Base-by-base conservation (phyloP, 1,140 invertebrate species). In the Ceratitis capitata region DNA sequence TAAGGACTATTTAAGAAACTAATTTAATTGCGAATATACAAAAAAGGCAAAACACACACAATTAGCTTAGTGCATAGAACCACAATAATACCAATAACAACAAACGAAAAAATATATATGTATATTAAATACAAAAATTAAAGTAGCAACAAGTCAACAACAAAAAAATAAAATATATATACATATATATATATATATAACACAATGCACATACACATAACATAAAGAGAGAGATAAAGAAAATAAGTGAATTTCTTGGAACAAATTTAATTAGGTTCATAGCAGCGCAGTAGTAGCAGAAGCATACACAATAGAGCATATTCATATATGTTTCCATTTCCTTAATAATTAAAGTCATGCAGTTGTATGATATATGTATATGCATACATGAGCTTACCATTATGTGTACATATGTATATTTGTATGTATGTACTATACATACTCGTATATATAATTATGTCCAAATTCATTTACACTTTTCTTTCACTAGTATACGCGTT, bases 351-450 rank as follows among this genome's bases (percentile, higher is more conserved):
- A 78, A 78, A 45, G 42, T 78, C 35, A 47, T 78, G 69, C 35
- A 45, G 69, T 78, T 78, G 69, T 78, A 78, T n/a, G 45, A 78
- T 78, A n/a, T n/a, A n/a, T n/a, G n/a, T n/a, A n/a, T n/a, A n/a
- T n/a, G n/a, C n/a, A n/a, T n/a, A 78, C 39, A 78, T 78, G 69
- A 78, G 69, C 69, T 78, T 78, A 45, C 16, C 45, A 78, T 26
- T 78, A 39, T 78, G n/a, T 78, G 69, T 78, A 78, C 69, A 78
- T 78, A 78, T 78, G 69, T 78, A 78, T n/a, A 78, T n/a, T n/a
- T n/a, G 39, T 69, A 78, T 64, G 58, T 64, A 78, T n/a, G n/a
- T n/a, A n/a, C n/a, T n/a, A n/a, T n/a, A n/a, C n/a, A n/a, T n/a
- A n/a, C n/a, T n/a, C 69, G 45, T 78, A 45, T 16, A 4, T 78